Percentiles rank a stretch among this genome's conserved stretches.
phyloP scores from a whole-genome alignment of 2,797 vertebrate genomes.

The Hippocampus kuda region DNA sequence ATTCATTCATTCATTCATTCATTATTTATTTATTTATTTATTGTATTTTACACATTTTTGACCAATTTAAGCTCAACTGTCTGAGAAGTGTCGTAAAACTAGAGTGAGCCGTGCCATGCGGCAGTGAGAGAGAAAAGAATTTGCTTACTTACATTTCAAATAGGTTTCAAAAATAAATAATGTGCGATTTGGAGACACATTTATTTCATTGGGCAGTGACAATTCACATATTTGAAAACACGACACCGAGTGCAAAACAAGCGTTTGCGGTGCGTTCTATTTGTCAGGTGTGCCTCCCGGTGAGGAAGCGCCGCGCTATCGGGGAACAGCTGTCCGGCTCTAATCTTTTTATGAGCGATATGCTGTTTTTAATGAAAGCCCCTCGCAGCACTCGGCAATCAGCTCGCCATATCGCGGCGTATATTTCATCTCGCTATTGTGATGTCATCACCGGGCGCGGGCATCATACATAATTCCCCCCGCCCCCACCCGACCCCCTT shows the following conservation, averaged over 20 bases:
- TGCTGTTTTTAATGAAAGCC: slow-evolving; percentile 78
- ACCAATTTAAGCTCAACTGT: no score
- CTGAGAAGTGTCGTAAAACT: no score
- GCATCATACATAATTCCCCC: slow-evolving; percentile 68
- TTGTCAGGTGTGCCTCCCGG: slow-evolving; percentile 53
- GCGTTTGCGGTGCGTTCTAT: slow-evolving; percentile 36
- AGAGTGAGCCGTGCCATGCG: no score
- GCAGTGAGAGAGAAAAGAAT: no score
- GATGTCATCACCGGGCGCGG: slow-evolving; percentile 71
- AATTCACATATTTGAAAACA: neutral
- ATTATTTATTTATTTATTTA: no score
- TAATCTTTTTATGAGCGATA: slow-evolving; percentile 81
- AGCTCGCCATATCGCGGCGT: slow-evolving; percentile 71
- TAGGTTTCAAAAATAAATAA: no score
- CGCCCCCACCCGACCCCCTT: slow-evolving; percentile 8
- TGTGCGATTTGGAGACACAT: no score
- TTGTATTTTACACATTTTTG: no score
- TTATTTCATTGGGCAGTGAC: neutral
- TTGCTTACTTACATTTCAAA: no score
- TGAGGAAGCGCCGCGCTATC: slow-evolving; percentile 65
- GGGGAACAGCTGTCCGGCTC: slow-evolving; percentile 67
- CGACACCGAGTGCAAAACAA: slow-evolving; percentile 5
- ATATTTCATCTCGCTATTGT: slow-evolving; percentile 77
- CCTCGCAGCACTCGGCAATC: slow-evolving; percentile 70
- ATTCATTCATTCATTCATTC: no score